These are phyloP conservation scores for Leptinotarsa lineolata DNA, from an alignment of 1,140 invertebrate species.

Conservation along the genomic window DNA sequence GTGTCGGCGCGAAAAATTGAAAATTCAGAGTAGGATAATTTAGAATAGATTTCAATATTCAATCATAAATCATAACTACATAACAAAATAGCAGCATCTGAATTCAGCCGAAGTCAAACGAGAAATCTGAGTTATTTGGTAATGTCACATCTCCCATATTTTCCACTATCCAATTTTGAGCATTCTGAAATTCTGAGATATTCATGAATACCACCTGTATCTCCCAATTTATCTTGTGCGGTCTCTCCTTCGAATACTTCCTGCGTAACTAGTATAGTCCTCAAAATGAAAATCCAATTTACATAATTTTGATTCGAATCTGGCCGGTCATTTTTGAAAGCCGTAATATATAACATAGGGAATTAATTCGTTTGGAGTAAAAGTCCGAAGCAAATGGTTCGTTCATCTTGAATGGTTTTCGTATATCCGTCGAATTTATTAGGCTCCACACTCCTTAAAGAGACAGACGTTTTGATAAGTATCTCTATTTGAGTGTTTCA, in stretches of 20 bases:
- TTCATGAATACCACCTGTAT: constrained; percentile 19
- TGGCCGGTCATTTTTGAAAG: constrained; percentile 1
- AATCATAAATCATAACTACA: no score
- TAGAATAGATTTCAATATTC: no score
- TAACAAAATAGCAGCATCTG: no score
- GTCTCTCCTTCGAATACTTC: background rate
- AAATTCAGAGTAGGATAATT: no score
- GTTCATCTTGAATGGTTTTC: background rate
- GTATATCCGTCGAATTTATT: background rate
- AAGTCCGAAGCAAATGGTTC: background rate
- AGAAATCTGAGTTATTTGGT: no score
- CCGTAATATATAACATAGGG: constrained; percentile 11
- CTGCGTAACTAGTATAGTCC: constrained; percentile 1
- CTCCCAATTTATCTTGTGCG: constrained; percentile 18
- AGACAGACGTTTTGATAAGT: background rate
- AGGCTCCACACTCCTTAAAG: background rate
- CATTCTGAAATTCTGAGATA: background rate
- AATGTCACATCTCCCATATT: no score
- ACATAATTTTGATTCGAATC: constrained; percentile 14
- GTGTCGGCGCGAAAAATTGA: no score
- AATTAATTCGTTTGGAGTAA: background rate
- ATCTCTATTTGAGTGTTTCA: background rate
- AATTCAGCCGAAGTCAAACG: no score
- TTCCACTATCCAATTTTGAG: no score
- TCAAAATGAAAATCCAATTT: background rate